phyloP scores from a whole-genome alignment of 2,113 vertebrate genomes.

The Calyptomena viridis region DNA sequence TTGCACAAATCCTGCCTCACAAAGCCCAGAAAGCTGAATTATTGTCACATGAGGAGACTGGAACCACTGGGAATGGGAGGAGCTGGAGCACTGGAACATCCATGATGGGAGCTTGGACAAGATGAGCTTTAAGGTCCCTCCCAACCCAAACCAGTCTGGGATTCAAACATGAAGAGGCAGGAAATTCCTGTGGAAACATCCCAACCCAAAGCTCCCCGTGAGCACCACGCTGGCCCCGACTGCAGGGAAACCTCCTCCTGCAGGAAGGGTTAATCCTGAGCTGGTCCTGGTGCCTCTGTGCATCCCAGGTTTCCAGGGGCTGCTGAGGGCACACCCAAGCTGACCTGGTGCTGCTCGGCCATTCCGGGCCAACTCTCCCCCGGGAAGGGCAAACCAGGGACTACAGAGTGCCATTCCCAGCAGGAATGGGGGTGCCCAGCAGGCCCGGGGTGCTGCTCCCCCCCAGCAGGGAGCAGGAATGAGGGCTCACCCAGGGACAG shows the following conservation, averaged over 20 bases:
- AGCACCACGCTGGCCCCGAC: not conserved
- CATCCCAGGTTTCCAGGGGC: not conserved
- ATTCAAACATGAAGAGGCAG: not conserved
- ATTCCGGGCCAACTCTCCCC: conserved; percentile 17
- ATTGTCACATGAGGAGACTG: not conserved
- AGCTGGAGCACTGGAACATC: not conserved
- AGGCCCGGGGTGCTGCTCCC: not conserved
- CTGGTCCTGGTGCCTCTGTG: not conserved
- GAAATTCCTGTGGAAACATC: not conserved
- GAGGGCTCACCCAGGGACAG: conserved; percentile 38
- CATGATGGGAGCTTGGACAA: not conserved
- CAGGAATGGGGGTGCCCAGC: too few species aligned
- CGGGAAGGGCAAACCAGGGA: not conserved
- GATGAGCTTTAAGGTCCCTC: not conserved
- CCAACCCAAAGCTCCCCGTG: not conserved
- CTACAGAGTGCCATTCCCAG: not conserved
- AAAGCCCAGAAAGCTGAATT: conserved; percentile 6
- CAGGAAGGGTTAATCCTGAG: not conserved
- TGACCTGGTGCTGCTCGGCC: not conserved
- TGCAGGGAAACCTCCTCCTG: not conserved
- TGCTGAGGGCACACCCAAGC: not conserved
- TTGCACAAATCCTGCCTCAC: conserved; percentile 27
- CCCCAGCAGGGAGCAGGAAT: not conserved
- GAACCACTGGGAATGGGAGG: not conserved
- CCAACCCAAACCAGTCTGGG: not conserved